Evolutionary conservation across 2,113 vertebrate genomes (phyloP), one percentile per base, ranked within the genome.

Genomic region (Oxyura jamaicensis): DNA sequence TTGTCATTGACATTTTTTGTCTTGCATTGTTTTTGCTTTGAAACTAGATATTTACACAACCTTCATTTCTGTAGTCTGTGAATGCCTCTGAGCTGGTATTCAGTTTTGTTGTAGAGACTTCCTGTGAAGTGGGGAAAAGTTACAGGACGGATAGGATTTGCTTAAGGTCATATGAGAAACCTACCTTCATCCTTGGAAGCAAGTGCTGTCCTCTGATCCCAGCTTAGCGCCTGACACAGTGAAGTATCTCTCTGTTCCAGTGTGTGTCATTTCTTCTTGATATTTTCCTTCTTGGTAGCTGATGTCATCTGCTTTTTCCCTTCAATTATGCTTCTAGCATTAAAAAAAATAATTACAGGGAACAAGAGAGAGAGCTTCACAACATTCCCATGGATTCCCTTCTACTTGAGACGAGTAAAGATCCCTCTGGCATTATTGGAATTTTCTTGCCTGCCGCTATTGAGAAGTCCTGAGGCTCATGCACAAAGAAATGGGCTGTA

Each of bases 331-430:
- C 59, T 83, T 76, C 77, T 84, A 96, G 41, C 53, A 6, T 62
- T 22, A 48, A 48, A 92, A 90, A 88, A 89, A 93, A 88, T 94
- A 95, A 95, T 96, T 94, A 80, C 78, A 86, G 84, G n/a, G 91
- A 92, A 50, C 46, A 63, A 95, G 83, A 95, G 93, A 88, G 91
- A 39, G 95, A 96, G 68, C 73, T 86, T 90, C 80, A 73, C 69
- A 93, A 75, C 91, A 93, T 95, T 96, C 91, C 94, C 95, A 93
- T 92, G 91, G 76, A 83, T 93, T 92, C 29, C 74, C 58, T 86
- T 83, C 75, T 78, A 86, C 84, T 92, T 74, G 60, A 96, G 75
- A 67, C 93, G 82, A 95, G 77, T 48, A 85, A 83, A 91, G 74
- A 83, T 94, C 90, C 75, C 93, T 96, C 59, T 71, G 88, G 79